Evolutionary conservation across 2,888 invertebrate genomes (phyloP).

Genomic region (Iphiclides podalirius): DNA sequence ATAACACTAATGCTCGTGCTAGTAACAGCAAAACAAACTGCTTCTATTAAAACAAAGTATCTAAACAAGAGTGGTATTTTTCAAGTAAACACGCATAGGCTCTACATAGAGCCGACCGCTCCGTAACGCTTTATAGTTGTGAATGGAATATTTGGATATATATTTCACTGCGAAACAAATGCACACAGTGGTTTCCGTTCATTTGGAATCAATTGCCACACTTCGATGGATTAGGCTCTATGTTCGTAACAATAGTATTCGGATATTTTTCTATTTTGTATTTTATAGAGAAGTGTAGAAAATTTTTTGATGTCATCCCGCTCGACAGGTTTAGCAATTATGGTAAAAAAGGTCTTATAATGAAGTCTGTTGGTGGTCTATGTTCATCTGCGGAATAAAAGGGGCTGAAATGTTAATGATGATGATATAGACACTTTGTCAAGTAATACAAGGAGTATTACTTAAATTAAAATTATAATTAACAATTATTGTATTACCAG

Average conservation of each 20-base stretch:
- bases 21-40: background rate
- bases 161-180: constrained; percentile 13
- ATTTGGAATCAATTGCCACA: constrained; percentile 16
- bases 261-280: no score
- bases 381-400: no score
- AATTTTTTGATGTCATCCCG: no score
- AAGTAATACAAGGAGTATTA: no score
- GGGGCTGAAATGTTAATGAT: no score
- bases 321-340: no score
- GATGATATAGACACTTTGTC: no score
- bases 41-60: background rate
- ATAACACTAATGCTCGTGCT: background rate
- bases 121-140: constrained; percentile 15
- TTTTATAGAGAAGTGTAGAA: no score
- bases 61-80: constrained; percentile 8
- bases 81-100: constrained; percentile 20
- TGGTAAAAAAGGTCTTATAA: no score
- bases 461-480: no score
- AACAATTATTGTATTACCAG: no score
- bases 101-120: constrained; percentile 12
- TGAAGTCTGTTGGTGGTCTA: no score
- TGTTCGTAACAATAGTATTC: constrained; percentile 13
- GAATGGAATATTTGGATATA: constrained; percentile 21
- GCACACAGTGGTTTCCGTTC: background rate
- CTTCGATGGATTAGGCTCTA: constrained; percentile 12